These are phyloP conservation scores for Hypolimnas misippus DNA, from an alignment of 2,888 invertebrate genomes.

Conservation along the genomic window DNA sequence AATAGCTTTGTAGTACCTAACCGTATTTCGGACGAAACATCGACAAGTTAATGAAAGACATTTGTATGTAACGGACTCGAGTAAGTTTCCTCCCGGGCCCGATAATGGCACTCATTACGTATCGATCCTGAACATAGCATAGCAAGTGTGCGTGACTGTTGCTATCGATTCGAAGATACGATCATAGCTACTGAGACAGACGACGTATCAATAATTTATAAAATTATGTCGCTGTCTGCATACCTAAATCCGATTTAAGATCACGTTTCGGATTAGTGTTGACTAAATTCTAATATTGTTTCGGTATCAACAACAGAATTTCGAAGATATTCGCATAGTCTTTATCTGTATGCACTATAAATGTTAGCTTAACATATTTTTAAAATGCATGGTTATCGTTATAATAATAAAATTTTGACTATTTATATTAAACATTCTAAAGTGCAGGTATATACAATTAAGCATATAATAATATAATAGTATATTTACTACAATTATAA, in stretches of 20 bases:
- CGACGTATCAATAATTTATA: conserved; percentile 33
- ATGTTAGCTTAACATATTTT: background rate
- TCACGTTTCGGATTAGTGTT: conserved; percentile 15
- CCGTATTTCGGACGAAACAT: conserved; percentile 71
- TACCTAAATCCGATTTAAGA: conserved; percentile 14
- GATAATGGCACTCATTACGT: conserved; percentile 65
- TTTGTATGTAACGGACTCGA: conserved; percentile 81
- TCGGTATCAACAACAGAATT: too few species aligned
- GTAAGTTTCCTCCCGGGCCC: conserved; percentile 74
- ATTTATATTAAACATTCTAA: background rate
- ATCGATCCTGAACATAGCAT: conserved; percentile 51
- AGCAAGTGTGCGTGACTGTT: conserved; percentile 38
- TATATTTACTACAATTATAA: background rate
- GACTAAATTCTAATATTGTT: too few species aligned
- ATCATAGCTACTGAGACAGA: conserved; percentile 23
- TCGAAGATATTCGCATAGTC: too few species aligned
- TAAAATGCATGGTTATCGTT: background rate
- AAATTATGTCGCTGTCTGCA: conserved; percentile 17
- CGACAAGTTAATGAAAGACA: conserved; percentile 80
- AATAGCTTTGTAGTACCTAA: conserved; percentile 49
- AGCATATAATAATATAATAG: background rate
- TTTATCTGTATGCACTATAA: background rate
- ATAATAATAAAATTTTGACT: background rate
- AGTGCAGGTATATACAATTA: background rate
- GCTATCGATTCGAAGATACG: conserved; percentile 29